A percentile compares a stretch with the other conserved stretches of the same genome.
phyloP scores from a whole-genome alignment of 2,888 invertebrate genomes.

The Sarcophaga variegata region DNA sequence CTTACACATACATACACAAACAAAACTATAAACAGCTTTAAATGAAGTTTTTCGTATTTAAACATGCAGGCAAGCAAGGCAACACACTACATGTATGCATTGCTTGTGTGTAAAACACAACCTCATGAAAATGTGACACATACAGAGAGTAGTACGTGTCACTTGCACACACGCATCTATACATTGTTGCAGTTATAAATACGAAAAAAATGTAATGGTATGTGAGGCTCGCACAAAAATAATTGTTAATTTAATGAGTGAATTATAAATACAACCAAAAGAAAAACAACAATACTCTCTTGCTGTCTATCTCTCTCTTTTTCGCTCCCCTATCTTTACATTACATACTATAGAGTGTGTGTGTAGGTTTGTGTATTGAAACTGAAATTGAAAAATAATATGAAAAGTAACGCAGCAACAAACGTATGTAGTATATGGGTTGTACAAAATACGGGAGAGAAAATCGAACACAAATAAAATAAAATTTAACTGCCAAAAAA shows the following conservation, averaged over 20 bases:
- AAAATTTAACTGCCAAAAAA: neutral
- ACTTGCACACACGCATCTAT: neutral
- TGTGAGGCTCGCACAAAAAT: slow-evolving; percentile 33
- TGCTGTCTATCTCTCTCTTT: neutral
- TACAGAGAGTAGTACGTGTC: no score
- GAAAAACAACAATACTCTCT: neutral
- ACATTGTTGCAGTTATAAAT: neutral
- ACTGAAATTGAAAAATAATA: neutral
- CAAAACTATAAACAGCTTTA: no score
- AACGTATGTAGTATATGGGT: neutral
- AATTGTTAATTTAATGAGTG: slow-evolving; percentile 63
- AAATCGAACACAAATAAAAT: neutral
- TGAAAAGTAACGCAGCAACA: neutral
- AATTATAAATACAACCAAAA: slow-evolving; percentile 37
- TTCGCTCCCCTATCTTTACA: neutral
- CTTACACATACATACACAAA: no score
- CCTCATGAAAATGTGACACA: no score
- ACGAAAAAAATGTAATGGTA: neutral
- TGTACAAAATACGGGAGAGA: neutral
- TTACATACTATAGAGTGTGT: neutral
- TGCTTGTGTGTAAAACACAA: no score
- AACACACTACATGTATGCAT: no score
- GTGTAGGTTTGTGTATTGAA: neutral
- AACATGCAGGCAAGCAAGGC: no score
- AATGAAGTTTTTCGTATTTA: no score